Base-by-base conservation (phyloP, 2,888 invertebrate genomes). In the Calameuta pallipes region DNA sequence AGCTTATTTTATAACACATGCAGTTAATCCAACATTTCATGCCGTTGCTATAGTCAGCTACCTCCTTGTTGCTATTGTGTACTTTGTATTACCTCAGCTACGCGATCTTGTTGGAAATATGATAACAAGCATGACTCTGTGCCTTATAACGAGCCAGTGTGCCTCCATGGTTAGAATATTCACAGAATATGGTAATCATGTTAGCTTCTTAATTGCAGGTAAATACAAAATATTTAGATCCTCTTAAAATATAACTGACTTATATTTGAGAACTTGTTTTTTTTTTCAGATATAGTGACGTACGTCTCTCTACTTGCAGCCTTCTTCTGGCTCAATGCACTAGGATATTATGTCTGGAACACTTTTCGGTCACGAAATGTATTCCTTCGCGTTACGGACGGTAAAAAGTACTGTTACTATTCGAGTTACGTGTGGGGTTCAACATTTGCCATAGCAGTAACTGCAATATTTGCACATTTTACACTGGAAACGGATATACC, bases 271-370 rank as follows among this genome's bases (percentile, higher is more conserved):
- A 34, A n/a, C 31, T 78, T 69, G 81, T 80, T 76, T 74, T 82
- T 81, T 84, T 82, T 94, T 94, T 81, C 93, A 96, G 97, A 97
- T 92, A 94, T 95, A 11, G 93, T 96, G 84, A 93, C 96, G 83
- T 96, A 96, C 86, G 93, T 96, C 77, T 96, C 96, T 87, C 92
- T 97, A 77, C 89, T 97, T 83, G 96, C 95, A 56, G 96, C 96
- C 76, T 97, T 97, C 91, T 96, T 97, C 88, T 97, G 97, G 97
- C 92, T 97, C 4, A 97, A 96, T 85, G 96, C 96, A 88, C 94
- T 96, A 81, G 97, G 97, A 75, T 97, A 96, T 89, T 97, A 97
- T 89, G 95, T 97, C 81, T 97, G 97, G 97, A 96, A 95, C 90
- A 97, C 96, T 1, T 97, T 97, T 89, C 95, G 96, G 86, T 97